A percentile compares a stretch with the other conserved stretches of the same genome.
These are phyloP conservation scores for Tipula confusa DNA, from an alignment of 2,888 invertebrate species.

Conservation along the genomic window DNA sequence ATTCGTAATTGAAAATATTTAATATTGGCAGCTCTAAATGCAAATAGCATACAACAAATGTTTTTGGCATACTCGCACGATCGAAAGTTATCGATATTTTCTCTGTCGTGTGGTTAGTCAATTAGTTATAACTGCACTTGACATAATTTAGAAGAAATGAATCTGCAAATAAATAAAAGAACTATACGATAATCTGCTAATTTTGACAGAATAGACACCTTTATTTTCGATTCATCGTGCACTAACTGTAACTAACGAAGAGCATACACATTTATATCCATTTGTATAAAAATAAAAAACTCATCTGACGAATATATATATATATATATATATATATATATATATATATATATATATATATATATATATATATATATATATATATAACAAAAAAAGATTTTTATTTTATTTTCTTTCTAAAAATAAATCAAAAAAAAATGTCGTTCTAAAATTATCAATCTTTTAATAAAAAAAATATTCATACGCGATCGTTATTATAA, in stretches of 20 bases:
- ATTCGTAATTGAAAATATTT: no score
- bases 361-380: no score
- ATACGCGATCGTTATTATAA: slow-evolving; percentile 12
- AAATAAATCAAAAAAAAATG: slow-evolving; percentile 29
- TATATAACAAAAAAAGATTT: neutral
- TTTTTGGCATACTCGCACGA: neutral
- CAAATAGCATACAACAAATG: no score
- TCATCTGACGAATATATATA: neutral
- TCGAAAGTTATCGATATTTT: neutral
- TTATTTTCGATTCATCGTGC: neutral
- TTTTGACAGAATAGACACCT: neutral
- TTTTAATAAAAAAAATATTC: slow-evolving; percentile 13
- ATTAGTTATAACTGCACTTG: neutral
- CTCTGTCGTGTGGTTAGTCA: neutral
- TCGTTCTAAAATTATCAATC: slow-evolving; percentile 30
- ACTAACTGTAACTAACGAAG: neutral
- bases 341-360: no score
- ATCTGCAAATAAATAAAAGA: neutral
- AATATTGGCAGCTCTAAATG: no score
- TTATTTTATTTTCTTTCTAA: neutral
- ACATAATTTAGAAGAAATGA: neutral
- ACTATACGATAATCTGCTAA: no score
- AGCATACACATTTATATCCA: neutral
- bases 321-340: neutral
- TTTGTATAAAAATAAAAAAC: neutral